These are phyloP conservation scores for Drosophila murphyi DNA, from an alignment of 1,140 invertebrate genomes.

Conservation along the genomic window DNA sequence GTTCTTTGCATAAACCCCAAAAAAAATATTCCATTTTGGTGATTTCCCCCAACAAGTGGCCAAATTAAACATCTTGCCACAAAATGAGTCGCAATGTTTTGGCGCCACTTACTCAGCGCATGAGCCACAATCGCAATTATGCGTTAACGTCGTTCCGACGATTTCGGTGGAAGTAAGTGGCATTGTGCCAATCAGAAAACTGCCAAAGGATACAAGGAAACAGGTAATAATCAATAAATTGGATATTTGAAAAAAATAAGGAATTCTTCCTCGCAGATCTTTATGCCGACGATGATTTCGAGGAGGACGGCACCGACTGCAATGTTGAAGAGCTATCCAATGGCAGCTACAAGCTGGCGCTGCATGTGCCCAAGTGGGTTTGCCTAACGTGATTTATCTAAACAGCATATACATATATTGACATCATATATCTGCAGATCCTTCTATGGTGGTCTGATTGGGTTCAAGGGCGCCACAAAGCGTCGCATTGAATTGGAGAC, in stretches of 20 bases:
- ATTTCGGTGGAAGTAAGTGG: slow-evolving; percentile 70
- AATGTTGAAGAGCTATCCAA: slow-evolving; percentile 50
- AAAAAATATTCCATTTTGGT: not conserved
- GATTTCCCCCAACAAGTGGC: not conserved
- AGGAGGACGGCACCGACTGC: slow-evolving; percentile 48
- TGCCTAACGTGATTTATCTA: not conserved
- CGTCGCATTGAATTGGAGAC: slow-evolving; percentile 89
- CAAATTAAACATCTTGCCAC: not conserved
- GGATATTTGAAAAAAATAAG: not conserved
- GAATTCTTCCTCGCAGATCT: slow-evolving; percentile 50
- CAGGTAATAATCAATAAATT: slow-evolving; percentile 35
- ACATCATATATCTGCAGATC: slow-evolving; percentile 63
- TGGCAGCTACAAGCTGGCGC: slow-evolving; percentile 51
- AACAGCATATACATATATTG: no score
- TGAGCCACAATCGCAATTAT: slow-evolving; percentile 70
- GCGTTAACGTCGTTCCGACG: slow-evolving; percentile 72
- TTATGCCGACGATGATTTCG: slow-evolving; percentile 69
- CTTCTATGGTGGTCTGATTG: slow-evolving; percentile 88
- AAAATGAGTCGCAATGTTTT: slow-evolving; percentile 77
- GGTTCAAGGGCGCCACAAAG: slow-evolving; percentile 88
- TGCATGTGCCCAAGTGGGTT: slow-evolving; percentile 71
- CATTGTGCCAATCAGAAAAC: slow-evolving; percentile 38
- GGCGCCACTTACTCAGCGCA: slow-evolving; percentile 53
- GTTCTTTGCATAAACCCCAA: not conserved
- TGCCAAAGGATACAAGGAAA: slow-evolving; percentile 55